phyloP scores from a whole-genome alignment of 2,888 invertebrate genomes.

The Caenorhabditis uteleia region DNA sequence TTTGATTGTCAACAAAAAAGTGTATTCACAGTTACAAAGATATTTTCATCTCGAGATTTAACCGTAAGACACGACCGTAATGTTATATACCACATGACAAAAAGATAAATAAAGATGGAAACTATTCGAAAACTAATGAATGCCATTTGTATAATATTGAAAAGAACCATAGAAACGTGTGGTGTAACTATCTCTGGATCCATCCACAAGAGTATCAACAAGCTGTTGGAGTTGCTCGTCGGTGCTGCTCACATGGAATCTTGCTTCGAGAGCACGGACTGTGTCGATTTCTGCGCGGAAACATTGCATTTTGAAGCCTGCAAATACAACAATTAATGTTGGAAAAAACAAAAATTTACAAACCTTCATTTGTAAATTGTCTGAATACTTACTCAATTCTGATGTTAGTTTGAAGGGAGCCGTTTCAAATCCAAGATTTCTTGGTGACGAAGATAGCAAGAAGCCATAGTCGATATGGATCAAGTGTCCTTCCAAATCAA shows the following conservation, averaged over 20 bases:
- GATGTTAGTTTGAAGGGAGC: slow-evolving; percentile 87
- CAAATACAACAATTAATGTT: slow-evolving; percentile 82
- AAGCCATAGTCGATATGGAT: slow-evolving; percentile 99
- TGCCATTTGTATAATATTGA: slow-evolving; percentile 77
- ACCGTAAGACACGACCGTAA: too few relatives aligned
- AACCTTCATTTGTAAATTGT: neutral
- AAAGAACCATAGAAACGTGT: slow-evolving; percentile 98
- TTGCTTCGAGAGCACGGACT: slow-evolving; percentile 86
- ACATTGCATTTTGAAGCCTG: slow-evolving; percentile 93
- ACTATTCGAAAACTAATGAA: too few relatives aligned
- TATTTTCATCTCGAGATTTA: too few relatives aligned
- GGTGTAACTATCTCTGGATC: slow-evolving; percentile 91
- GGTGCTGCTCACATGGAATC: slow-evolving; percentile 79
- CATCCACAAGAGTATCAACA: slow-evolving; percentile 88
- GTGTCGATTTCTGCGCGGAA: slow-evolving; percentile 91
- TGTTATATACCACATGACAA: too few relatives aligned
- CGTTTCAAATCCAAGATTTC: slow-evolving; percentile 90
- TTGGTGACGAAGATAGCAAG: slow-evolving; percentile 94
- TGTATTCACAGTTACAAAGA: too few relatives aligned
- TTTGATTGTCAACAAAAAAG: too few relatives aligned
- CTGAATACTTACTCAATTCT: slow-evolving; percentile 43
- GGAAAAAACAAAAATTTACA: slow-evolving; percentile 81
- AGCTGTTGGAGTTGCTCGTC: slow-evolving; percentile 34
- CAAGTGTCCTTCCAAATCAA: slow-evolving; percentile 94
- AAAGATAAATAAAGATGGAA: too few relatives aligned